Percentiles rank a stretch among this genome's conserved stretches.
phyloP scores from a whole-genome alignment of 2,888 invertebrate genomes.

The Subacronicta megacephala region DNA sequence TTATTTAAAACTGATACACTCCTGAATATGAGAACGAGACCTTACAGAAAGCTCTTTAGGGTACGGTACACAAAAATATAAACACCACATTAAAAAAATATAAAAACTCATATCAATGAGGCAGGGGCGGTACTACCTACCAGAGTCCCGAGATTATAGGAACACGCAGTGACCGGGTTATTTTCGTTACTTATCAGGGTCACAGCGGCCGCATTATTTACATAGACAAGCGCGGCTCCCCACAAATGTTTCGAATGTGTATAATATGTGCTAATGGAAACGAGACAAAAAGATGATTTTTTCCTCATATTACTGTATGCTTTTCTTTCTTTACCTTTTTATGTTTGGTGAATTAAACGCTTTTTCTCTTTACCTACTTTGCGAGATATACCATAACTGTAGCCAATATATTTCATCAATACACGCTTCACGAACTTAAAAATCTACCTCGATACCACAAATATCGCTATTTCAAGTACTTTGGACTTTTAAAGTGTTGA shows the following conservation, averaged over 20 bases:
- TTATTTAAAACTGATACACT: too few relatives aligned
- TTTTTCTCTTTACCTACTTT: constrained; percentile 19
- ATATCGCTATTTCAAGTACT: constrained; percentile 6
- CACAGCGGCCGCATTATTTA: constrained; percentile 67
- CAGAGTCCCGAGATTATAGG: constrained; percentile 75
- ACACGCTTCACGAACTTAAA: constrained; percentile 9
- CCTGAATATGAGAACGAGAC: too few relatives aligned
- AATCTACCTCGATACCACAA: background rate
- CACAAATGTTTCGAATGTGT: constrained; percentile 50
- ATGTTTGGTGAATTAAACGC: background rate
- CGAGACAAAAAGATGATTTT: constrained; percentile 26
- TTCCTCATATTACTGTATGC: constrained; percentile 10
- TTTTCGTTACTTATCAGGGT: constrained; percentile 86
- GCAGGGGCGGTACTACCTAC: constrained; percentile 59
- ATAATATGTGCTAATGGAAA: constrained; percentile 35
- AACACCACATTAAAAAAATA: constrained; percentile 21
- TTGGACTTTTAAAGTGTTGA: background rate
- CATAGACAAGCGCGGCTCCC: constrained; percentile 62
- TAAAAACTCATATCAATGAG: constrained; percentile 46
- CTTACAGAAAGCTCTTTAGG: too few relatives aligned
- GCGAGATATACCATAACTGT: constrained; percentile 23
- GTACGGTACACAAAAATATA: background rate
- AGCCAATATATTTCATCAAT: constrained; percentile 22
- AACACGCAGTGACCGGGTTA: constrained; percentile 76
- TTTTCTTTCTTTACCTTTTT: constrained; percentile 11